A percentile compares a stretch with the other conserved stretches of the same genome.
Evolutionary conservation across 2,888 invertebrate species (phyloP).

Genomic region (Drosophila austrosaltans): DNA sequence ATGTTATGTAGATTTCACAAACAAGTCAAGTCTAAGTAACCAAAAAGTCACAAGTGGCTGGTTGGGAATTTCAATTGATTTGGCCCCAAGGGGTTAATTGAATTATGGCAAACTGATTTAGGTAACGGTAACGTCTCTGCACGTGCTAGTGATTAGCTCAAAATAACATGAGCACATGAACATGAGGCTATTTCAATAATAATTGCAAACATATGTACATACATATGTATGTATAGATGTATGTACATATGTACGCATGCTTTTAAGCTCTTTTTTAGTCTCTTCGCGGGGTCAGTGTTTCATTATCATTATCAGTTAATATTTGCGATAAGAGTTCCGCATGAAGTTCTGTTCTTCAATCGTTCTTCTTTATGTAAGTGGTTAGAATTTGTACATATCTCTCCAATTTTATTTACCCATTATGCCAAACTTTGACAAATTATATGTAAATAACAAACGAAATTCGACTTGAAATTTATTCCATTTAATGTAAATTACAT

Average conservation of each 20-base stretch:
- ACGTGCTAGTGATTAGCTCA: slow-evolving; percentile 54
- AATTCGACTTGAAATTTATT: too few species aligned
- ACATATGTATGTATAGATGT: neutral
- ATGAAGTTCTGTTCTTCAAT: neutral
- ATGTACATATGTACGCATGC: slow-evolving; percentile 8
- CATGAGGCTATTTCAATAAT: neutral
- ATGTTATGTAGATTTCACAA: neutral
- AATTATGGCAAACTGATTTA: slow-evolving; percentile 73
- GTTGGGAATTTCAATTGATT: slow-evolving; percentile 60
- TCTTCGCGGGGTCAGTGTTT: slow-evolving; percentile 38
- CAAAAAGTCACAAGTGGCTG: slow-evolving; percentile 28
- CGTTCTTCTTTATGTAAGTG: neutral
- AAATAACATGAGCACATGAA: slow-evolving; percentile 15
- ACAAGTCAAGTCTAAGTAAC: slow-evolving; percentile 12
- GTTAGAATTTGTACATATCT: neutral
- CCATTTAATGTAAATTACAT: too few species aligned
- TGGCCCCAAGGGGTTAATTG: slow-evolving; percentile 78
- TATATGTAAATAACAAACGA: too few species aligned
- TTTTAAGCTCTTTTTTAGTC: slow-evolving; percentile 11
- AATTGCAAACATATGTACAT: neutral
- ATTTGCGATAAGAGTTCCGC: neutral
- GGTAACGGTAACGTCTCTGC: slow-evolving; percentile 26
- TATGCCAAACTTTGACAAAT: too few species aligned
- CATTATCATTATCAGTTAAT: slow-evolving; percentile 31
- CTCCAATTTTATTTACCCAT: neutral